Evolutionary conservation across 2,888 invertebrate genomes (phyloP), one percentile per base, ranked within the genome.

Genomic region (Therioaphis trifolii): DNA sequence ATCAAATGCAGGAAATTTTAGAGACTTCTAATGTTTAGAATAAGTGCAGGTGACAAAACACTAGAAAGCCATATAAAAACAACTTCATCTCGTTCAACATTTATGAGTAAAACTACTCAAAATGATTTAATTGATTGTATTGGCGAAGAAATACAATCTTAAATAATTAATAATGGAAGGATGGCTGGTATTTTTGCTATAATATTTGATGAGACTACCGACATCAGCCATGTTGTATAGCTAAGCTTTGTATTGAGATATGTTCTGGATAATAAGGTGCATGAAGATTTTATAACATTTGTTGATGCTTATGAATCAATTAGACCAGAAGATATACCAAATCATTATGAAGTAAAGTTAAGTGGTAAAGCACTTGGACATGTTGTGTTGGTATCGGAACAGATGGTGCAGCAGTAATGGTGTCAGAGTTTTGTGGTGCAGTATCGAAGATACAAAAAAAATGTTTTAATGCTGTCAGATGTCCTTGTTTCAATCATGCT

Each of bases 271-370:
- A n/a, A n/a, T 61, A 27, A 27, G 14, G 61, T 61, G 24, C 27
- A 61, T 61, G 24, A 61, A 61, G 61, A 61, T 61, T 61, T 61
- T 61, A 61, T 61, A 61, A 61, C 61, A 61, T 61, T 61, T 61
- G 61, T 61, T 61, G 61, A 61, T 61, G 27, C 24, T 15, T 61
- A 61, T 61, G 24, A 61, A 61, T 61, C 61, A 24, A 24, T 61
- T 61, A 24, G 27, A 61, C 15, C 61, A 61, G 61, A 61, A 61
- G 27, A 61, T 61, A 15, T 27, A 61, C 12, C 14, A 24, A 61
- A 61, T 61, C 61, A 14, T 61, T 24, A 61, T 61, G 61, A 61
- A 61, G 61, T 61, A 21, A 61, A 61, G 5, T 0, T 24, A 61
- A 61, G 14, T 61, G 27, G 24, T 15, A 61, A 61, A 61, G 61